A percentile compares a stretch with the other conserved stretches of the same genome.
These are phyloP conservation scores for Bryconaethiops microstoma DNA, from an alignment of 2,797 vertebrate species.

Conservation along the genomic window DNA sequence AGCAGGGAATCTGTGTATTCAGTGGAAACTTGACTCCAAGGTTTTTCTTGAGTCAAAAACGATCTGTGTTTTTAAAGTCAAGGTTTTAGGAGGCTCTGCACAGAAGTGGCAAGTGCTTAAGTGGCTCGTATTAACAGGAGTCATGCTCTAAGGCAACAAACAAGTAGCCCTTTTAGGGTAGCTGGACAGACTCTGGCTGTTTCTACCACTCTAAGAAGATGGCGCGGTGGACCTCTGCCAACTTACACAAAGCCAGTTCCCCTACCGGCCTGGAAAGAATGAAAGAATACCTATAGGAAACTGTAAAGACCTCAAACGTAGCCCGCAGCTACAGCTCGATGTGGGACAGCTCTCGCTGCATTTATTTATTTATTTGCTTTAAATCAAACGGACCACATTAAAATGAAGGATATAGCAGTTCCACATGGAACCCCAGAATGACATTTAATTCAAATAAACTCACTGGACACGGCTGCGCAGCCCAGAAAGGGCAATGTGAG, in stretches of 20 bases:
- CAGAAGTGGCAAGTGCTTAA: constrained; percentile 56
- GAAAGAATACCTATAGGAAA: constrained; percentile 68
- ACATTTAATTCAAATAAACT: constrained; percentile 67
- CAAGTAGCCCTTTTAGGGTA: constrained; percentile 61
- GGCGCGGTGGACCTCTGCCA: constrained; percentile 57
- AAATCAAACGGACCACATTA: constrained; percentile 67
- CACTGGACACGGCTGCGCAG: constrained; percentile 46
- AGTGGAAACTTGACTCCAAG: constrained; percentile 55
- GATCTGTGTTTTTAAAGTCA: constrained; percentile 53
- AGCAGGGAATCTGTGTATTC: constrained; percentile 48
- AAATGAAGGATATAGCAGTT: constrained; percentile 67
- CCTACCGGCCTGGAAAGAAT: constrained; percentile 50
- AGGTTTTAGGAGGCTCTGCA: constrained; percentile 53
- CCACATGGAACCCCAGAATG: constrained; percentile 64
- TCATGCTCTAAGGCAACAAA: constrained; percentile 58
- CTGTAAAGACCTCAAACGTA: constrained; percentile 63
- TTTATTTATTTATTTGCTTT: constrained; percentile 48
- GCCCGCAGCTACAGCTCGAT: constrained; percentile 49
- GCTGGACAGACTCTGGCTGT: constrained; percentile 62
- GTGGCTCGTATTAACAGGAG: constrained; percentile 56
- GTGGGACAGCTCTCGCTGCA: constrained; percentile 49
- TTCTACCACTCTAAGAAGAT: constrained; percentile 54
- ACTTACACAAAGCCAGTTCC: constrained; percentile 62
- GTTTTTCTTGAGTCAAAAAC: constrained; percentile 48
- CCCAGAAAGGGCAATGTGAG: constrained; percentile 54